Base-by-base conservation (phyloP, 2,113 vertebrate genomes). In the Pedionomus torquatus region DNA sequence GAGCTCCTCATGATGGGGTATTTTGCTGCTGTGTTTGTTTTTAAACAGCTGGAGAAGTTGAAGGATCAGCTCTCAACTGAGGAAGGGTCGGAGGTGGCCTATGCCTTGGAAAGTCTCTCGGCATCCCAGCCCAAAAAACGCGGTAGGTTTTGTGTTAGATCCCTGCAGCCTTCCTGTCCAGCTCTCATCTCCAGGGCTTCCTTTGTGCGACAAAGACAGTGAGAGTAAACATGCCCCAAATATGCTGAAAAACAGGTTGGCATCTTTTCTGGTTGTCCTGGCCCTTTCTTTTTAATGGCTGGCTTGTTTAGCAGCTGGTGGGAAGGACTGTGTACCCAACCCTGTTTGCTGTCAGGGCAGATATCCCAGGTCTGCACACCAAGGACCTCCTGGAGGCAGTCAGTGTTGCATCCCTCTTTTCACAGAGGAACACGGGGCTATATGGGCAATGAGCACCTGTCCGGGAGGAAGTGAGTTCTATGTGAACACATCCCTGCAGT, bases 21-120 rank as follows among this genome's bases (percentile, higher is more conserved):
- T 46, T 91, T 95, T 74, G 94, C 87, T 84, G 43, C 23, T 81
- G 25, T 89, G 26, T 94, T 91, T 96, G n/a, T 80, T 89, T 95
- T 96, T 66, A 58, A 88, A 91, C 51, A 98, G 96, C 88, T 98
- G 92, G 94, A 97, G 93, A 98, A 97, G 39, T 90, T 98, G 49
- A 97, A 98, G 91, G 85, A 97, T 58, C 93, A 96, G 60, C 63
- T 97, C 41, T 89, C 61, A 66, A 6, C 89, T 63, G 87, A 87
- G 83, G 88, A 98, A 5, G 80, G 89, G 48, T 82, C 94, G 76
- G 94, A 97, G 18, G 35, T 95, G 41, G 85, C 93, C 58, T 97
- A 92, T 37, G 72, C 77, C 31, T 60, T 94, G 93, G 78, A 95
- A 16, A 72, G 80, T 13, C 84, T 98, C 48, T 89, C 95, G 26